phyloP scores from a whole-genome alignment of 2,797 vertebrate genomes.

The Malurus leucopterus region DNA sequence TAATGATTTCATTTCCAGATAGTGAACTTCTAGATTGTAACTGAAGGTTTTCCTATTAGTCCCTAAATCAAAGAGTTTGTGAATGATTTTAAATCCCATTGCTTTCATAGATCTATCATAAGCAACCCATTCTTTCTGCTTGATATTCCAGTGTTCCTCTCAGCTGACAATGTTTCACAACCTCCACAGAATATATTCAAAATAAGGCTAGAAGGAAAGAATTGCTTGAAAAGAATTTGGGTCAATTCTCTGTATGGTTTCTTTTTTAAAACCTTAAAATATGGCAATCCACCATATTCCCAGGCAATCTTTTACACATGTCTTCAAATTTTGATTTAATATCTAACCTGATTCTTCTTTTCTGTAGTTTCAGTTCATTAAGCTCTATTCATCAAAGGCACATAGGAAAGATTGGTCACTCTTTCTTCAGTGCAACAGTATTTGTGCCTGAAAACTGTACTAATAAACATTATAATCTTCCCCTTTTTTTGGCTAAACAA shows the following conservation, averaged over 20 bases:
- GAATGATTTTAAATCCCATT: neutral
- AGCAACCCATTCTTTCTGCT: neutral
- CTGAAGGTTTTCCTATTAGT: neutral
- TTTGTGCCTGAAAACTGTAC: neutral
- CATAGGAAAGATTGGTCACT: neutral
- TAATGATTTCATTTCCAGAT: neutral
- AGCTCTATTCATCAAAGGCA: neutral
- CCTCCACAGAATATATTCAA: neutral
- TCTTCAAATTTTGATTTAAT: neutral
- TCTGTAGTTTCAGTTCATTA: neutral
- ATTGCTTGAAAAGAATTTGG: neutral
- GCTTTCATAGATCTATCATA: neutral
- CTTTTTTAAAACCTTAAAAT: neutral
- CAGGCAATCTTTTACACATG: neutral
- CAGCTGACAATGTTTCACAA: accelerated
- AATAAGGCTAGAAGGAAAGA: neutral
- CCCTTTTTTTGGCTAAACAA: neutral
- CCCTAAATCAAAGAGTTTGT: neutral
- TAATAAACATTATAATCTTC: neutral
- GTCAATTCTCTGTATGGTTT: accelerated
- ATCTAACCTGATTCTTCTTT: neutral
- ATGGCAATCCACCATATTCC: neutral
- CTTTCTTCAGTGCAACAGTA: neutral
- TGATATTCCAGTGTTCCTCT: neutral
- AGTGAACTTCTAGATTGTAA: neutral